Conservation (phyloP, 2,888 invertebrate species). For the Drosophila borborema region DNA sequence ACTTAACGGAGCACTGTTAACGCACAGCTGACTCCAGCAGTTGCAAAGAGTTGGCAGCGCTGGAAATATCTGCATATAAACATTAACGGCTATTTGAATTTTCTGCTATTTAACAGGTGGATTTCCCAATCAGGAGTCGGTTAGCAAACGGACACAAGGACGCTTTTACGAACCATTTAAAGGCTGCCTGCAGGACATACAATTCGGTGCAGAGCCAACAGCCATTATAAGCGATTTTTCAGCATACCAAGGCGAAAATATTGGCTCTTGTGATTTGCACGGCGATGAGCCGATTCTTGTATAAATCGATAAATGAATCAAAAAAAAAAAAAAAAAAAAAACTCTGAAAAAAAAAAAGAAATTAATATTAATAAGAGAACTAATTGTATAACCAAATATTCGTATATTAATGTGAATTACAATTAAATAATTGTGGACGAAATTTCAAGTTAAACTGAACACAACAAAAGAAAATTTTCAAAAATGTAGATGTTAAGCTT, state of each 20-base stretch:
- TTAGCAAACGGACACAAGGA: conserved; percentile 85
- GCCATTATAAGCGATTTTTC: conserved; percentile 86
- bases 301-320: conserved; percentile 70
- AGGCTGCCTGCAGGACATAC: conserved; percentile 88
- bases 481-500: conserved; percentile 55
- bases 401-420: conserved; percentile 51
- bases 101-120: conserved; percentile 85
- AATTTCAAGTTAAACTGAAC: conserved; percentile 59
- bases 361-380: conserved; percentile 51
- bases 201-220: conserved; percentile 85
- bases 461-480: conserved; percentile 19
- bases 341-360: conserved; percentile 29
- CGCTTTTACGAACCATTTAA: conserved; percentile 87
- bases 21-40: not conserved
- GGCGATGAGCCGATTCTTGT: conserved; percentile 85
- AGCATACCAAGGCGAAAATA: conserved; percentile 87
- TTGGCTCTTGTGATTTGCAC: conserved; percentile 87
- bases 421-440: conserved; percentile 48
- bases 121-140: conserved; percentile 85
- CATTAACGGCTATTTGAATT: conserved; percentile 13
- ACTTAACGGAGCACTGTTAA: conserved; percentile 30
- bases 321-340: conserved; percentile 31
- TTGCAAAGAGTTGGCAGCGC: conserved; percentile 16
- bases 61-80: not conserved
- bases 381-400: conserved; percentile 61